Evolutionary conservation across 2,888 invertebrate species (phyloP).

Genomic region (Eurytoma adleriae): DNA sequence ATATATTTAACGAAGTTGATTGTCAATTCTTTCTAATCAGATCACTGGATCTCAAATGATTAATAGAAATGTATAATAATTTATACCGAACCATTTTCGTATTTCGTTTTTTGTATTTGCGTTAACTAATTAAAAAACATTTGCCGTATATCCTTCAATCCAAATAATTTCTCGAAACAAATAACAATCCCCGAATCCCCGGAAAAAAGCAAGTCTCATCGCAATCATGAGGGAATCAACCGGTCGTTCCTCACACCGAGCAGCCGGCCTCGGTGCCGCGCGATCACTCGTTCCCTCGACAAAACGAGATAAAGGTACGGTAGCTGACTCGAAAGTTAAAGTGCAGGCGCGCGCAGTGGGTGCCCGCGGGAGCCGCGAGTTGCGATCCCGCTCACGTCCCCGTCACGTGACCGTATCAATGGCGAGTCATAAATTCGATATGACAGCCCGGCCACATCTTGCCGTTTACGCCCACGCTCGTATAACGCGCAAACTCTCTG

Average conservation of each 20-base stretch:
- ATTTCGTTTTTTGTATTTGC: no score
- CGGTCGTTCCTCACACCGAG: background rate
- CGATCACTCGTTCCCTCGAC: slow-evolving; percentile 4
- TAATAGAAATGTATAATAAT: no score
- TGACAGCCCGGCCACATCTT: slow-evolving; percentile 57
- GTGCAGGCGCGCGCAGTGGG: slow-evolving; percentile 38
- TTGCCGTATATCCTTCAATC: no score
- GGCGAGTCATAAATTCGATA: slow-evolving; percentile 61
- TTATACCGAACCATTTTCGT: no score
- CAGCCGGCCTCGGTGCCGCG: background rate
- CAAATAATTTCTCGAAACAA: background rate
- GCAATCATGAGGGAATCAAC: slow-evolving; percentile 21
- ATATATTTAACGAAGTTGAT: no score
- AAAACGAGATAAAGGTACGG: slow-evolving; percentile 61
- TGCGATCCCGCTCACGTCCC: slow-evolving; percentile 61
- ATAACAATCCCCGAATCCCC: background rate
- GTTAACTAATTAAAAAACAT: no score
- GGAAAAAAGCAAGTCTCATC: slow-evolving; percentile 20
- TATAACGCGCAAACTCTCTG: slow-evolving; percentile 57
- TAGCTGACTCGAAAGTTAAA: slow-evolving; percentile 66
- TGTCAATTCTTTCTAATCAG: no score
- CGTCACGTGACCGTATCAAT: slow-evolving; percentile 61
- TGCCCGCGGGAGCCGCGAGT: slow-evolving; percentile 48
- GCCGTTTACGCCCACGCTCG: slow-evolving; percentile 49
- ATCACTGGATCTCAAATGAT: no score